Evolutionary conservation across 2,888 invertebrate species (phyloP), one percentile per base, ranked within the genome.

Genomic region (Eilema caniola): DNA sequence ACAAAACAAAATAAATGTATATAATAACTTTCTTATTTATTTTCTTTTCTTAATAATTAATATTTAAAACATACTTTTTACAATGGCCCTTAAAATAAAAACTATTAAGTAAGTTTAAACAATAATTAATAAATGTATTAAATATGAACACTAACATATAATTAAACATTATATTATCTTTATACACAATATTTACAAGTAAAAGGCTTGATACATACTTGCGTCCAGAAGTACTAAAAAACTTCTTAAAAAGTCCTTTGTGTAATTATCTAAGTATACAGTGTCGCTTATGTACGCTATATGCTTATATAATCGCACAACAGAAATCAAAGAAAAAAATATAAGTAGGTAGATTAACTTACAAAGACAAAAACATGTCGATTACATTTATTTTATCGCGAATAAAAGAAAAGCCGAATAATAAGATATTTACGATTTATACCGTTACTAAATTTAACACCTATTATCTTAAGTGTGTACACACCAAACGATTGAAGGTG

Each of bases 21-120:
- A 88, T 89, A 91, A 83, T 89, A 88, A 90, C 88, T 88, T 90
- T 86, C 85, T 86, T 86, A 79, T 82, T 83, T 82, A 85, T 83
- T 84, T 53, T 80, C 83, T 83, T 86, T 87, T 86, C 80, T 87
- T 85, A 86, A 83, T 88, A 69, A 84, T 59, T 59, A 59, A 83
- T 83, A 82, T 84, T 88, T 85, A 86, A 85, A 85, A 83, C 83
- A 72, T 75, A 83, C 78, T 89, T 86, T 90, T 83, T 92, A 92
- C 91, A 92, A 82, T 82, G 76, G 76, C 62, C 71, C 84, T 86
- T 83, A 71, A 1, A 57, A 60, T 74, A 72, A 71, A 33, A 74
- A 69, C 63, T 72, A 64, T 65, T 72, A 70, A 73, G 69, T 69
- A 59, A 72, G 20, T 53, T 71, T 61, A 78, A 68, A 72, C 68